Percentiles rank a stretch among this genome's conserved stretches.
These are phyloP conservation scores for Baryphthengus martii DNA, from an alignment of 2,113 vertebrate genomes.

Conservation along the genomic window DNA sequence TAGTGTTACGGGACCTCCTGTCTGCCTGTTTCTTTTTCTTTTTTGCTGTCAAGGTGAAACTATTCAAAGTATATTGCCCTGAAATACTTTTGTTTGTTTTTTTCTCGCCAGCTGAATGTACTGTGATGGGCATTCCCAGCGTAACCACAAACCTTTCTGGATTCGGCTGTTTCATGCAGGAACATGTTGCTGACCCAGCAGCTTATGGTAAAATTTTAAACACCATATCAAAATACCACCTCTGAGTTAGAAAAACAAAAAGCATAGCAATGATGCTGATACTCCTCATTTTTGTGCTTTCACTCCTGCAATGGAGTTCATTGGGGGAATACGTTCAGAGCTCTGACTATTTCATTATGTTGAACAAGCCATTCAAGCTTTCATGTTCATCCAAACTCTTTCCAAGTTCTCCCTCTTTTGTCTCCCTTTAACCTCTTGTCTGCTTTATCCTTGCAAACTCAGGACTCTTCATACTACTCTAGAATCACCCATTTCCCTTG, in stretches of 20 bases:
- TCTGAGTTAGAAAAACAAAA: neutral
- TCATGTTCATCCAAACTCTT: neutral
- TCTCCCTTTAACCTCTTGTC: neutral
- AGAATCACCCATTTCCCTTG: neutral
- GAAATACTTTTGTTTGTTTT: neutral
- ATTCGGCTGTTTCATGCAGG: conserved; percentile 97
- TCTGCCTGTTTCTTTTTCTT: neutral
- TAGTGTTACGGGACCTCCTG: neutral
- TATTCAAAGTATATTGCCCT: neutral
- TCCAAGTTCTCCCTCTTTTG: neutral
- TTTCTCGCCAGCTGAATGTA: conserved; percentile 88
- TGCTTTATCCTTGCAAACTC: neutral
- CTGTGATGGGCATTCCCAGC: conserved; percentile 97
- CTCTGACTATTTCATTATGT: neutral
- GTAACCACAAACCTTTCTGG: conserved; percentile 98
- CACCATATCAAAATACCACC: neutral
- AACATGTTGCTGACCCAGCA: conserved; percentile 90
- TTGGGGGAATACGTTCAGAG: neutral
- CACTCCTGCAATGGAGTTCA: neutral
- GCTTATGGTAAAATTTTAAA: conserved; percentile 83
- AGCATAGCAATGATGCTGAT: neutral
- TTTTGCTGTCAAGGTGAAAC: neutral
- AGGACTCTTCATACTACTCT: neutral
- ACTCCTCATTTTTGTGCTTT: neutral
- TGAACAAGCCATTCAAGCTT: neutral